These are phyloP conservation scores for Peucedramus taeniatus DNA, from an alignment of 2,113 vertebrate genomes.

Conservation along the genomic window DNA sequence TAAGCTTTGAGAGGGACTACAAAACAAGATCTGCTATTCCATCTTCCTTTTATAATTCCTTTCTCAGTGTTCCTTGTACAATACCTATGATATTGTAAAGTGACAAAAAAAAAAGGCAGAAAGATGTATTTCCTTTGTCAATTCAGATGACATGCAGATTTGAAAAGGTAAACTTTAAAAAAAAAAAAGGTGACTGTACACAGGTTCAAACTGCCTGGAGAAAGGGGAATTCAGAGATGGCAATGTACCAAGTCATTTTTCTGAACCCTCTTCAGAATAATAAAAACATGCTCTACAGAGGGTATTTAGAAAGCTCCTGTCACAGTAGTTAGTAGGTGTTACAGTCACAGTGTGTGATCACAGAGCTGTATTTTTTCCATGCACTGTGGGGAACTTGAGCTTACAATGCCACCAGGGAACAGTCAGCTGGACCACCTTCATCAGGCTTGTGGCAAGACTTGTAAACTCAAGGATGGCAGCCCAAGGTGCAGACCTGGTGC, in stretches of 20 bases:
- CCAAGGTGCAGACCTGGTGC: neutral
- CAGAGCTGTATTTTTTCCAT: neutral
- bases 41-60: neutral
- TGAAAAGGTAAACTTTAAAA: neutral
- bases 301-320: neutral
- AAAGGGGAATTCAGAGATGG: neutral
- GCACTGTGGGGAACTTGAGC: neutral
- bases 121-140: neutral
- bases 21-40: neutral
- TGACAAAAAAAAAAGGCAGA: neutral
- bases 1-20: neutral
- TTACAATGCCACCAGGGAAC: neutral
- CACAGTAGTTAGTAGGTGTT: neutral
- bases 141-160: neutral
- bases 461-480: neutral
- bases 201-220: neutral
- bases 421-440: neutral
- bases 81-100: neutral
- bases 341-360: neutral
- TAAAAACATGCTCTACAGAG: neutral
- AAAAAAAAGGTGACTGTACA: neutral
- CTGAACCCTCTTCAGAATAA: neutral
- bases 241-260: neutral
- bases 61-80: neutral
- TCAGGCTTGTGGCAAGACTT: fast-evolving